Conservation (phyloP, 2,797 vertebrate genomes). For the Pangasius krempfi region DNA sequence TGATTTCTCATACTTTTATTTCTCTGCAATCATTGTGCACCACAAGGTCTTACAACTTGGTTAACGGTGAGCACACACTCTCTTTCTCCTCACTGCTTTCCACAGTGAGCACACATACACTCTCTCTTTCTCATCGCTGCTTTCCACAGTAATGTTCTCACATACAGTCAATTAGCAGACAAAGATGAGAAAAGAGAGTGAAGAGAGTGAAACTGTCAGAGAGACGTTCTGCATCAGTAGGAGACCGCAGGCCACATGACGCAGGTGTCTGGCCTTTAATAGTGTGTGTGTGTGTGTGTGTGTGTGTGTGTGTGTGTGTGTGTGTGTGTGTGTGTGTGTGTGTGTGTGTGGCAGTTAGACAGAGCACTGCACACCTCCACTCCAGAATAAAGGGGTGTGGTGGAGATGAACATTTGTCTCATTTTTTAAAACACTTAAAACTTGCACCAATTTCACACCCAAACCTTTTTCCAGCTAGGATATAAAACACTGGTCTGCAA, state of each 20-base stretch:
- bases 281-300: neutral
- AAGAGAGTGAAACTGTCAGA: conserved; percentile 22
- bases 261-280: conserved; percentile 11
- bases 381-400: conserved; percentile 44
- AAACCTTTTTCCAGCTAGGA: neutral
- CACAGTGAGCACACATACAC: neutral
- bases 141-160: conserved; percentile 14
- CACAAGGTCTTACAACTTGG: conserved; percentile 5
- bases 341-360: conserved; percentile 39
- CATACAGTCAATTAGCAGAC: conserved; percentile 31
- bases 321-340: conserved; percentile 25
- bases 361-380: conserved; percentile 39
- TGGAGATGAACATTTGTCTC: conserved; percentile 12
- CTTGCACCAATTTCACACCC: neutral
- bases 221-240: conserved; percentile 1
- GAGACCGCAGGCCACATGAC: neutral
- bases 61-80: neutral
- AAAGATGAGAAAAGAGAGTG: conserved; percentile 15
- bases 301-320: conserved; percentile 16
- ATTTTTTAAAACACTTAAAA: neutral
- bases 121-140: neutral
- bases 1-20: conserved; percentile 26
- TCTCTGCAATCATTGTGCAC: neutral
- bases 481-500: neutral
- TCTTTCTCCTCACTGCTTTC: neutral